Percentiles rank a stretch among this genome's conserved stretches.
These are phyloP conservation scores for Alsophila aescularia DNA, from an alignment of 2,888 invertebrate genomes.

Conservation along the genomic window DNA sequence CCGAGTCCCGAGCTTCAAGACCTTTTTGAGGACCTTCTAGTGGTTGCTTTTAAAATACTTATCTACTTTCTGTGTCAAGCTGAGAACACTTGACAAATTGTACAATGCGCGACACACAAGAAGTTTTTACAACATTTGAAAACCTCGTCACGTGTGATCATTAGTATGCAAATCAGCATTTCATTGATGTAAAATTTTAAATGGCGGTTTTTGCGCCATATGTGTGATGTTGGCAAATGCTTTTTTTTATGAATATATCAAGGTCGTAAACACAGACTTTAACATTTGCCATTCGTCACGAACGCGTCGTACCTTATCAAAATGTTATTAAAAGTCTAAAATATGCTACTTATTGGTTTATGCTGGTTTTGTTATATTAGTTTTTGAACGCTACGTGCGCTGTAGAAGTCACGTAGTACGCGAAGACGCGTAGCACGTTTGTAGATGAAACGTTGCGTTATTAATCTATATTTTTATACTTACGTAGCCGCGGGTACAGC, in stretches of 20 bases:
- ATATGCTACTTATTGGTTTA: too few relatives aligned
- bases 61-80: conserved; percentile 16
- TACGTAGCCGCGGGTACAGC: too few relatives aligned
- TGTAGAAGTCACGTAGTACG: too few relatives aligned
- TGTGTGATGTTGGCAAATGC: neutral
- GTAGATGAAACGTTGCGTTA: neutral
- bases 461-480: too few relatives aligned
- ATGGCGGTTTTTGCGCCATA: neutral
- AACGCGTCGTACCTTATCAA: neutral
- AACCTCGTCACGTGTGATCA: neutral
- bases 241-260: neutral
- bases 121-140: neutral
- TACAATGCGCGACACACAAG: neutral
- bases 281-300: neutral
- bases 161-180: neutral
- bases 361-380: too few relatives aligned
- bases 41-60: conserved; percentile 41
- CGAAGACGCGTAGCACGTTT: conserved; percentile 1
- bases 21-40: conserved; percentile 44
- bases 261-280: too few relatives aligned
- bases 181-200: neutral
- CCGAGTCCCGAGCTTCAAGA: conserved; percentile 34
- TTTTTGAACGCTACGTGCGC: too few relatives aligned
- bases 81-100: conserved; percentile 5
- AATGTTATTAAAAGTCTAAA: neutral